Percentiles rank a stretch among this genome's conserved stretches.
Evolutionary conservation across 2,888 invertebrate genomes (phyloP).

Genomic region (Mantis religiosa): DNA sequence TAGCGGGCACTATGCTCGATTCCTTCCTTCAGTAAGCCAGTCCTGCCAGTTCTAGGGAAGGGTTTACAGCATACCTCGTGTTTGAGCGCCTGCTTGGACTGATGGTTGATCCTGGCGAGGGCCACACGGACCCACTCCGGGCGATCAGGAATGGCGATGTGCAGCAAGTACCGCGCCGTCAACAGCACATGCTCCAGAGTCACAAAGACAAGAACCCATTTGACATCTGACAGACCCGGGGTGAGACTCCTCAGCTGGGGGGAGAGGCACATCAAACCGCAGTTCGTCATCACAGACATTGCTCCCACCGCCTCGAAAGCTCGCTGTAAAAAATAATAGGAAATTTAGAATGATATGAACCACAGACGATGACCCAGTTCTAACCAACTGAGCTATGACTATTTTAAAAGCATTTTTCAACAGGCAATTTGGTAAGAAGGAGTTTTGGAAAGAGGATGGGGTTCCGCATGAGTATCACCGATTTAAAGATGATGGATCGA

Average conservation of each 20-base stretch:
- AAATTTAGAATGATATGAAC: no score
- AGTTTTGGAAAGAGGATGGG: no score
- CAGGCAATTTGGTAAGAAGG: no score
- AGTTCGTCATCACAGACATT: slow-evolving; percentile 69
- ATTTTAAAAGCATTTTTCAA: no score
- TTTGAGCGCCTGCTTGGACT: slow-evolving; percentile 60
- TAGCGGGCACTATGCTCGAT: background rate
- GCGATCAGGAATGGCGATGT: slow-evolving; percentile 65
- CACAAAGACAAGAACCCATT: slow-evolving; percentile 61
- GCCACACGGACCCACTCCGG: slow-evolving; percentile 64
- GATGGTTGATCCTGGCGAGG: slow-evolving; percentile 57
- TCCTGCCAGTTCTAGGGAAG: background rate
- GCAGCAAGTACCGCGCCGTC: slow-evolving; percentile 59
- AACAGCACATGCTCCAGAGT: slow-evolving; percentile 65
- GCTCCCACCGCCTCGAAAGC: slow-evolving; percentile 64
- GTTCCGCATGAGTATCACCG: no score
- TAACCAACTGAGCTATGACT: no score
- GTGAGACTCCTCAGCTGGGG: slow-evolving; percentile 54
- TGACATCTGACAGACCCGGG: slow-evolving; percentile 41
- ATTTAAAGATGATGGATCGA: no score
- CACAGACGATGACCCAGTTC: no score
- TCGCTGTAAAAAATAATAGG: slow-evolving; percentile 49
- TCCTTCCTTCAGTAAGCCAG: background rate
- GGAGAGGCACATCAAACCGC: slow-evolving; percentile 65
- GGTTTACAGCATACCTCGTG: slow-evolving; percentile 42